phyloP scores from a whole-genome alignment of 2,888 invertebrate species.

The Eupelmus urozonus region DNA sequence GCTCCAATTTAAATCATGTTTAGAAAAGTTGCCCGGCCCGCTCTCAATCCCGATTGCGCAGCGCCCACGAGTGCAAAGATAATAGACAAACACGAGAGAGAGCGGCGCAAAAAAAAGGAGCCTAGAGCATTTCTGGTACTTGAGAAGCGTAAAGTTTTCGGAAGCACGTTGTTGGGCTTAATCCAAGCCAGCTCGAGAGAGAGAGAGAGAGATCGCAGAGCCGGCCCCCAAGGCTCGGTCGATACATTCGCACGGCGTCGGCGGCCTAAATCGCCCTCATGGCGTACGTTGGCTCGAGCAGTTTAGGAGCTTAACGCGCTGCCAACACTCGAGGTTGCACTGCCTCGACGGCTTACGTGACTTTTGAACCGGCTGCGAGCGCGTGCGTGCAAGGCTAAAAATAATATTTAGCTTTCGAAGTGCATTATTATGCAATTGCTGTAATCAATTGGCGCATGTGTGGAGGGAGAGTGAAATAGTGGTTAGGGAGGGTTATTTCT shows the following conservation, averaged over 20 bases:
- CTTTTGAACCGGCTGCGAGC: constrained; percentile 7
- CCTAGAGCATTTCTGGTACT: not conserved
- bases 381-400: not conserved
- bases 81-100: constrained; percentile 16
- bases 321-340: constrained; percentile 33
- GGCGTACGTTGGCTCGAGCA: constrained; percentile 14
- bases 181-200: constrained; percentile 40
- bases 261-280: constrained; percentile 42
- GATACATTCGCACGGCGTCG: constrained; percentile 39
- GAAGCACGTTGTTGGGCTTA: constrained; percentile 47
- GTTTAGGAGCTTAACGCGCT: constrained; percentile 20
- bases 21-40: not conserved
- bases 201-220: not conserved
- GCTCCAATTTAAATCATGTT: not conserved
- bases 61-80: not conserved
- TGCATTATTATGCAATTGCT: not conserved
- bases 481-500: too few species aligned
- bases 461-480: not conserved
- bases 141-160: constrained; percentile 42
- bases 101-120: not conserved
- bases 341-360: constrained; percentile 12
- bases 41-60: not conserved
- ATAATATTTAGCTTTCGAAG: not conserved
- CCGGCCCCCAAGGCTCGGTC: constrained; percentile 5
- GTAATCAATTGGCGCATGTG: not conserved